A percentile compares a stretch with the other conserved stretches of the same genome.
Conservation (phyloP, 2,888 invertebrate species). For the Apotomis betuletana region DNA sequence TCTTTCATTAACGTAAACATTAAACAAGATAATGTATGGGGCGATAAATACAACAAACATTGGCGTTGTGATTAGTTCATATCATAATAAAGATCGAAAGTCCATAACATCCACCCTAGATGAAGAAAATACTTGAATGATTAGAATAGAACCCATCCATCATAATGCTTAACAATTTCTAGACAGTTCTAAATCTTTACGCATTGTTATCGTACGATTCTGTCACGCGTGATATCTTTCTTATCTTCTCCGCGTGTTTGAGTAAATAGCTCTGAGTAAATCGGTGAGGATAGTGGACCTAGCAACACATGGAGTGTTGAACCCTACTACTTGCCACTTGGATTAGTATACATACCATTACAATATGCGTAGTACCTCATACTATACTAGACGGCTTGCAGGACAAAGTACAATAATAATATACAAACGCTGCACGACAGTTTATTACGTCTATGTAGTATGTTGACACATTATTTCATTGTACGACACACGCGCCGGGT, state of each 20-base stretch:
- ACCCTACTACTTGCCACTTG: not conserved
- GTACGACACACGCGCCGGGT: too few relatives aligned
- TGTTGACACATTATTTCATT: too few relatives aligned
- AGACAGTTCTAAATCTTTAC: slow-evolving; percentile 18
- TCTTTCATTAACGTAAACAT: slow-evolving; percentile 17
- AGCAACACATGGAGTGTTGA: not conserved
- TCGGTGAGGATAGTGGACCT: not conserved
- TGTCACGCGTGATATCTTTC: slow-evolving; percentile 19
- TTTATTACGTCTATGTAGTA: too few relatives aligned
- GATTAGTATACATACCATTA: too few relatives aligned
- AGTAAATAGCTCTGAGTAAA: slow-evolving; percentile 7
- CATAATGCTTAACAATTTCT: slow-evolving; percentile 5
- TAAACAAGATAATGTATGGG: slow-evolving; percentile 1
- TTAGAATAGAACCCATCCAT: slow-evolving; percentile 21
- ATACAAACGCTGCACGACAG: too few relatives aligned
- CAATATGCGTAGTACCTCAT: too few relatives aligned
- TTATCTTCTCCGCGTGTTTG: slow-evolving; percentile 17
- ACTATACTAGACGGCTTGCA: too few relatives aligned
- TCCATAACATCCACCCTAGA: not conserved
- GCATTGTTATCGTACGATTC: slow-evolving; percentile 25
- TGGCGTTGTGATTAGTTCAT: slow-evolving; percentile 2
- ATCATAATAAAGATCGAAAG: slow-evolving; percentile 12
- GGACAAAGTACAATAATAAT: too few relatives aligned
- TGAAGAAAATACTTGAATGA: slow-evolving; percentile 1
- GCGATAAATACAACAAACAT: slow-evolving; percentile 6